Evolutionary conservation across 2,888 invertebrate species (phyloP).

Genomic region (Bhutanitis thaidina): DNA sequence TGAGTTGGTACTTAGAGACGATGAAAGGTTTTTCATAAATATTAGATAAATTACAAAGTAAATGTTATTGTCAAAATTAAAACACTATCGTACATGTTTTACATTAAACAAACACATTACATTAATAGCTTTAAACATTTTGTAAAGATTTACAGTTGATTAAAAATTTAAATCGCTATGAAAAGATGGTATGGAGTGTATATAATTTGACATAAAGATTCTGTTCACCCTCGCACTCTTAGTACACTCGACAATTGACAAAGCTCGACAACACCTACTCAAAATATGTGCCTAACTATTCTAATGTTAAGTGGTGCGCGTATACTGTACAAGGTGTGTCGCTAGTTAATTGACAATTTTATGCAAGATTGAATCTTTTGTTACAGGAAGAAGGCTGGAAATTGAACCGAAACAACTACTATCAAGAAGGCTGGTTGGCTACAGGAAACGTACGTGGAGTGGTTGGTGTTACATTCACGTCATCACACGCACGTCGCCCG

Average conservation of each 20-base stretch:
- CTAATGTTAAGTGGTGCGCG: neutral
- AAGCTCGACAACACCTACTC: slow-evolving; percentile 5
- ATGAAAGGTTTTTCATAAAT: too few relatives aligned
- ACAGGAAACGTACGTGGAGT: slow-evolving; percentile 96
- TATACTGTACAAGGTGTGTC: too few relatives aligned
- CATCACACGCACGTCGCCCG: slow-evolving; percentile 93
- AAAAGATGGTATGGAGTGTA: neutral
- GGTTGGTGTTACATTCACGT: slow-evolving; percentile 97
- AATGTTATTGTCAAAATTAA: too few relatives aligned
- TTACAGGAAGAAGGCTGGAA: slow-evolving; percentile 96
- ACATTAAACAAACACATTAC: too few relatives aligned
- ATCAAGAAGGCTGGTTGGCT: slow-evolving; percentile 98
- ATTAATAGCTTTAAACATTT: too few relatives aligned
- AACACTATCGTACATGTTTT: too few relatives aligned
- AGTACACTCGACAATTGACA: slow-evolving; percentile 1
- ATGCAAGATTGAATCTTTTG: slow-evolving; percentile 16
- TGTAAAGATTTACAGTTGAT: too few relatives aligned
- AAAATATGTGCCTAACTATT: slow-evolving; percentile 7
- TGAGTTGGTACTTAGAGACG: too few relatives aligned
- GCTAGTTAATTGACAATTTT: neutral
- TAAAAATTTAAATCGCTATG: too few relatives aligned
- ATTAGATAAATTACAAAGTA: too few relatives aligned
- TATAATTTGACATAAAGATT: neutral
- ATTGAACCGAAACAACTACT: slow-evolving; percentile 95
- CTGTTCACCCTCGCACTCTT: neutral